Evolutionary conservation across 2,888 invertebrate species (phyloP), one percentile per base, ranked within the genome.

Genomic region (Coenonympha glycerion): DNA sequence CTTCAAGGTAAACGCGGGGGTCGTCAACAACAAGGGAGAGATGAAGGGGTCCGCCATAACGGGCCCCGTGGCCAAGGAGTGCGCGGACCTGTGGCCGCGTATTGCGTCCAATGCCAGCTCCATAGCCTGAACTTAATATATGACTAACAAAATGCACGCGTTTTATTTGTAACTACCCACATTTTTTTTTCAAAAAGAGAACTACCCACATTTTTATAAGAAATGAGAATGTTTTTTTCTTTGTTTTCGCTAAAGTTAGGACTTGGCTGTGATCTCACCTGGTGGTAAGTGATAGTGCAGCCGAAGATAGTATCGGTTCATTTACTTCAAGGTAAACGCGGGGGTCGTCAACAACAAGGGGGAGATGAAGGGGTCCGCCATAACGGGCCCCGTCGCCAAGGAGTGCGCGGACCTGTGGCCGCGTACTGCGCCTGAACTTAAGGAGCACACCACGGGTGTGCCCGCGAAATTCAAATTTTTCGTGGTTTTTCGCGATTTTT

Each of bases 401-500:
- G 99, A 99, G 88, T 99, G 99, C 87, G 99, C 99, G 48, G 99
- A 99, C 86, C 90, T 99, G 63, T 99, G 99, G 99, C 99, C 99
- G 62, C 96, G 99, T 91, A 99, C 99, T 81, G 99, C 99, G 98
- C 98, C 76, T 99, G 79, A 82, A 67, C 68, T 56, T 98, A 99
- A 99, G 88, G 99, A 99, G 88, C 99, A 99, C 87, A 99, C n/a
- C 99, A 48, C 99, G 99, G 86, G 90, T 99, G 63, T 99, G 99
- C 99, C 99, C 99, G 62, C 96, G 99, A 91, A 99, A 99, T 81
- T 99, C 99, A n/a, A n/a, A n/a, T n/a, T n/a, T n/a, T n/a, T n/a
- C n/a, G n/a, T n/a, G n/a, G n/a, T n/a, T n/a, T n/a, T n/a, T n/a
- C n/a, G n/a, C n/a, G n/a, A n/a, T n/a, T n/a, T n/a, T n/a, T n/a